phyloP scores from a whole-genome alignment of 2,113 vertebrate species.

The Pyxicephalus adspersus region DNA sequence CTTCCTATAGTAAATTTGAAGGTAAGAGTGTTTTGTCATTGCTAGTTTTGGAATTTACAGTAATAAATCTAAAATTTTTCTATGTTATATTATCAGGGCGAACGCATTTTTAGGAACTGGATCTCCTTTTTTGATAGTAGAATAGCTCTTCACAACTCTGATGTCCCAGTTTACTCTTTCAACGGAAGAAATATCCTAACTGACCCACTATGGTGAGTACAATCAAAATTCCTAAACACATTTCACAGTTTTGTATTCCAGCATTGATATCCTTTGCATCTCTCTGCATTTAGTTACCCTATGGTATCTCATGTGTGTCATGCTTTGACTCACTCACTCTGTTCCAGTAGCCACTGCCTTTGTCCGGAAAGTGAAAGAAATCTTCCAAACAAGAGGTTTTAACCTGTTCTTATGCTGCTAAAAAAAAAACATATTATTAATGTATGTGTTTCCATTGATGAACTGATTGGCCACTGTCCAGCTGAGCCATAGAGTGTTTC shows the following conservation, averaged over 20 bases:
- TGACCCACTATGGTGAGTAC: conserved; percentile 61
- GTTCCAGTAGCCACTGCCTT: too few species aligned
- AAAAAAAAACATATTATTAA: too few species aligned
- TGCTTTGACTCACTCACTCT: too few species aligned
- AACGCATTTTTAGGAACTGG: conserved; percentile 65
- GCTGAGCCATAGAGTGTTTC: too few species aligned
- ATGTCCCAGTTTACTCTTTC: conserved; percentile 64
- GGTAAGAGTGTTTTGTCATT: conserved; percentile 55
- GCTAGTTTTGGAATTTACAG: too few species aligned
- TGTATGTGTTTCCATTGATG: too few species aligned
- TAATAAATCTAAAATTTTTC: background rate
- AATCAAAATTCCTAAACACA: background rate
- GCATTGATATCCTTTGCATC: background rate
- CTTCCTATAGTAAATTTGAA: conserved; percentile 69
- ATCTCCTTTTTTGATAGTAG: conserved; percentile 60
- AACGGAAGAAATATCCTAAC: conserved; percentile 55
- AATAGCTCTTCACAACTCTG: background rate
- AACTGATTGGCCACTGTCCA: too few species aligned
- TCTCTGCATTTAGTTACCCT: background rate
- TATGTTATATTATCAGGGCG: conserved; percentile 58
- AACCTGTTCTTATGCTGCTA: too few species aligned
- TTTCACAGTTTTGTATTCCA: background rate
- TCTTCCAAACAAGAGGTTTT: too few species aligned
- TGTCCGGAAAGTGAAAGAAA: too few species aligned
- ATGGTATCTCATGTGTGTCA: too few species aligned